Evolutionary conservation across 2,797 vertebrate species (phyloP).

Genomic region (Spheniscus humboldti): DNA sequence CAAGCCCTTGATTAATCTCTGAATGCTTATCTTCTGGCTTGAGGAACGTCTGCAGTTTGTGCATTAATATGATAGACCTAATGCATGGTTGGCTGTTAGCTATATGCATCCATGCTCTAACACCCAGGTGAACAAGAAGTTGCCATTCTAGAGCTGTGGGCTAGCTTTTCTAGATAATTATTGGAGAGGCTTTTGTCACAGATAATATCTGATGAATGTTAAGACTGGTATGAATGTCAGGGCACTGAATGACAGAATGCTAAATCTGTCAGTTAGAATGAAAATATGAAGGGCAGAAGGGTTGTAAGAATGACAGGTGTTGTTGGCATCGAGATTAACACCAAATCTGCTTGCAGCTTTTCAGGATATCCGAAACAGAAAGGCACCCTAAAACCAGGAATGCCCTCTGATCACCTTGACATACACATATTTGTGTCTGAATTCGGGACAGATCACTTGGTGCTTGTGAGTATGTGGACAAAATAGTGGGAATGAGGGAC

Average conservation of each 20-base stretch:
- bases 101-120: background rate
- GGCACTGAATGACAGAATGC: background rate
- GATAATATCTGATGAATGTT: background rate
- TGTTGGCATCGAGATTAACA: background rate
- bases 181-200: background rate
- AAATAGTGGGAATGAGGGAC: background rate
- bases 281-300: background rate
- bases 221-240: background rate
- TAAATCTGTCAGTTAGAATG: background rate
- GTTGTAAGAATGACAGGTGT: background rate
- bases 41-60: background rate
- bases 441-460: background rate
- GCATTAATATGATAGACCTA: background rate
- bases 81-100: accelerated
- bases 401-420: background rate
- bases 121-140: background rate
- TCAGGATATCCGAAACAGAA: background rate
- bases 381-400: background rate
- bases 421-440: background rate
- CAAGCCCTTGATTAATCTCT: background rate
- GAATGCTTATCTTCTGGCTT: background rate
- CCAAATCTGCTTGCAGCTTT: background rate
- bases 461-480: background rate
- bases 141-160: background rate
- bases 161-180: background rate